phyloP scores from a whole-genome alignment of 35 echinoderm and acorn worm species.

The Eucidaris tribuloides region DNA sequence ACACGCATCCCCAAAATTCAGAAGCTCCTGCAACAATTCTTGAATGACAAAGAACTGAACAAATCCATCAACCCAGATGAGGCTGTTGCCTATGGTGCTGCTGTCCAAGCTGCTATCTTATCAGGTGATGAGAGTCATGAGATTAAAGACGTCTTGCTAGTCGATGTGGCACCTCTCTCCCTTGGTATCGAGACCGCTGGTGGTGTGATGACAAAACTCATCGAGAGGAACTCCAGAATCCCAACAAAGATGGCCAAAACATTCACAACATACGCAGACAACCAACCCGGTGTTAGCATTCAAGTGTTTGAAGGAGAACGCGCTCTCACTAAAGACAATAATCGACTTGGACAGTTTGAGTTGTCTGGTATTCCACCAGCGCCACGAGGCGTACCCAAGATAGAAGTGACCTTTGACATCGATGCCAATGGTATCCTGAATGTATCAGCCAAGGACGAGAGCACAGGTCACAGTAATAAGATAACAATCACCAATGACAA shows the following conservation, averaged over 20 bases:
- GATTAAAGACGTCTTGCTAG: slow-evolving; percentile 63
- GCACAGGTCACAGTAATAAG: slow-evolving; percentile 15
- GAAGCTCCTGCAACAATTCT: slow-evolving; percentile 63
- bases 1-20: slow-evolving; percentile 86
- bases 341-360: slow-evolving; percentile 49
- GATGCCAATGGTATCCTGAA: slow-evolving; percentile 61
- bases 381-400: slow-evolving; percentile 52
- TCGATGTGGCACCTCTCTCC: slow-evolving; percentile 42
- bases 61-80: slow-evolving; percentile 66
- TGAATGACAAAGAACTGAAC: slow-evolving; percentile 56
- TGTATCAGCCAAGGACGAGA: slow-evolving; percentile 48
- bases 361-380: slow-evolving; percentile 55
- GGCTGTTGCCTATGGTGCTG: slow-evolving; percentile 73
- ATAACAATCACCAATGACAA: slow-evolving; percentile 57
- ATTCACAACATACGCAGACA: slow-evolving; percentile 60
- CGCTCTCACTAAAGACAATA: slow-evolving; percentile 61
- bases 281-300: slow-evolving; percentile 36
- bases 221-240: slow-evolving; percentile 49
- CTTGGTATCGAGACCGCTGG: slow-evolving; percentile 64
- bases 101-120: slow-evolving; percentile 67
- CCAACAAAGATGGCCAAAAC: slow-evolving; percentile 46
- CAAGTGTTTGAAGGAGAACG: slow-evolving; percentile 71
- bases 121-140: slow-evolving; percentile 53
- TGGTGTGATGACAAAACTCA: slow-evolving; percentile 56
- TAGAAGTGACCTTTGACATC: slow-evolving; percentile 64